Conservation (phyloP, 2,888 invertebrate genomes). For the Tyria jacobaeae region DNA sequence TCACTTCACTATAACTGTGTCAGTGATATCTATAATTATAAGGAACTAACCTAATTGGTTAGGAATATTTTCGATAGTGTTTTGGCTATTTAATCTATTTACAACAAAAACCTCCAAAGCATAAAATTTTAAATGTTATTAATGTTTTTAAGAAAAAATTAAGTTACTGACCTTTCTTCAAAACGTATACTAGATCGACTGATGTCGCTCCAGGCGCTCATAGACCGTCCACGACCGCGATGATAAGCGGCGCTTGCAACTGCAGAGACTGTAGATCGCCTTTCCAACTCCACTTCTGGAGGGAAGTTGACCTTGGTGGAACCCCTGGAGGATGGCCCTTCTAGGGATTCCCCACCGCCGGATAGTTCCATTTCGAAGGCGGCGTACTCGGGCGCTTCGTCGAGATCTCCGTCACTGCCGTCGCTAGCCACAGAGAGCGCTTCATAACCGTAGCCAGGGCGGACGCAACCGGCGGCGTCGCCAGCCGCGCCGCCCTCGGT, state of each 20-base stretch:
- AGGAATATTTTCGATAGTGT: not conserved
- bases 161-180: conserved; percentile 89
- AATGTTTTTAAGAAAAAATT: not conserved
- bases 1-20: not conserved
- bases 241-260: conserved; percentile 80
- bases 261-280: conserved; percentile 77
- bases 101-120: not conserved
- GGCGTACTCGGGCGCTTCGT: conserved; percentile 76
- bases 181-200: conserved; percentile 93
- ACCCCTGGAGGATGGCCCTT: conserved; percentile 78
- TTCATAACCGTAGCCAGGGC: conserved; percentile 83
- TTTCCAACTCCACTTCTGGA: conserved; percentile 84
- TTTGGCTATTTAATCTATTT: not conserved
- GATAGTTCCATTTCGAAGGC: conserved; percentile 81
- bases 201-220: conserved; percentile 96
- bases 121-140: not conserved
- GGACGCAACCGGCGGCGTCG: conserved; percentile 74
- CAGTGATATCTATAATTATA: not conserved
- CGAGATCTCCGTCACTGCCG: conserved; percentile 80
- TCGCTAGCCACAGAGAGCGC: conserved; percentile 82
- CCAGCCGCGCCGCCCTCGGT: conserved; percentile 64
- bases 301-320: conserved; percentile 90
- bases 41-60: not conserved
- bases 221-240: conserved; percentile 89
- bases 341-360: conserved; percentile 75